Conservation (phyloP, 2,888 invertebrate genomes). For the Anorthoa munda region DNA sequence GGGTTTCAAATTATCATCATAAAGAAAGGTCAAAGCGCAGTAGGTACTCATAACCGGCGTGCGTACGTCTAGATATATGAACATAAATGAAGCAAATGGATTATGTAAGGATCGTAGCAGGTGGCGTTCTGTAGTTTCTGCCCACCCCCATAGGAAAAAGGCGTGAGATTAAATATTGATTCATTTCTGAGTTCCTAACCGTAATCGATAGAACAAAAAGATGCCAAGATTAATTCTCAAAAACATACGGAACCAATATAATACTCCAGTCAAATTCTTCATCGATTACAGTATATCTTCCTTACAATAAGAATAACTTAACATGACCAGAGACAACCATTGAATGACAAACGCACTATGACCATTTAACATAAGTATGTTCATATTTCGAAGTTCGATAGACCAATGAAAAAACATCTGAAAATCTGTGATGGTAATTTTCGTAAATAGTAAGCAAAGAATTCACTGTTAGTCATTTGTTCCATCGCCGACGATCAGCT, state of each 20-base stretch:
- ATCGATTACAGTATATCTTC: not conserved
- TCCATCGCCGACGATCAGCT: too few species aligned
- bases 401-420: conserved; percentile 36
- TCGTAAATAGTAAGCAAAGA: not conserved
- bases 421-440: conserved; percentile 29
- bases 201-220: too few species aligned
- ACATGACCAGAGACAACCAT: not conserved
- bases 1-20: too few species aligned
- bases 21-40: too few species aligned
- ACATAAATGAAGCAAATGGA: too few species aligned
- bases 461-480: not conserved
- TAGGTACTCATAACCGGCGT: too few species aligned
- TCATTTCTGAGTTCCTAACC: too few species aligned
- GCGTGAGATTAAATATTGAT: too few species aligned
- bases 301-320: not conserved
- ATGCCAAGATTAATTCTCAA: not conserved
- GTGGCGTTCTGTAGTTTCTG: too few species aligned
- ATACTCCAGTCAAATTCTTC: not conserved
- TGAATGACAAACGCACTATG: not conserved
- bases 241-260: not conserved
- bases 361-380: conserved; percentile 5
- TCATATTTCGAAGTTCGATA: not conserved
- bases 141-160: too few species aligned
- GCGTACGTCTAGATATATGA: too few species aligned
- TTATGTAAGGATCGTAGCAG: too few species aligned